These are phyloP conservation scores for Diaprepes abbreviatus DNA, from an alignment of 2,888 invertebrate genomes.

Conservation along the genomic window DNA sequence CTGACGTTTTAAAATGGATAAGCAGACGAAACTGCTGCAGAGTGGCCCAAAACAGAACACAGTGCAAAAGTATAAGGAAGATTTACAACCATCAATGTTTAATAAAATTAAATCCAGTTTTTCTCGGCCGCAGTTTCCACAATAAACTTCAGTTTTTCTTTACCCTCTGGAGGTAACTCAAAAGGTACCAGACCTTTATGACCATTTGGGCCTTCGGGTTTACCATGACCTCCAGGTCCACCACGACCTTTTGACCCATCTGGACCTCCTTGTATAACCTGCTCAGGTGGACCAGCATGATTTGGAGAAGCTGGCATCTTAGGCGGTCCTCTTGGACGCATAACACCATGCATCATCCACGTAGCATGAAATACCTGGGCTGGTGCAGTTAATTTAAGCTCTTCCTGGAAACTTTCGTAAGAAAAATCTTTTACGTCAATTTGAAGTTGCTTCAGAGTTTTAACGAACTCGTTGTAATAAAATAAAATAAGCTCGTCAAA, in stretches of 20 bases:
- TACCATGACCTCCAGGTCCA: background rate
- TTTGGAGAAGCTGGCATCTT: slow-evolving; percentile 1
- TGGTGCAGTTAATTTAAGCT: slow-evolving; percentile 62
- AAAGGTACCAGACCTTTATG: no score
- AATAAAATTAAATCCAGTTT: slow-evolving; percentile 38
- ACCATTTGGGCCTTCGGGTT: no score
- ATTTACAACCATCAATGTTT: no score
- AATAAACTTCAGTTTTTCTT: slow-evolving; percentile 34
- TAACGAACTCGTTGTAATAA: slow-evolving; percentile 68
- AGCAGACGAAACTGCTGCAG: no score
- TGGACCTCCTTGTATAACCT: background rate
- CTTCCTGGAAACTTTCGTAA: slow-evolving; percentile 63
- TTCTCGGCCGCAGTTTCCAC: slow-evolving; percentile 29
- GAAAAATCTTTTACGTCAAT: slow-evolving; percentile 61
- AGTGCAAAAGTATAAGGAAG: no score
- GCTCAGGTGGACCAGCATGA: background rate
- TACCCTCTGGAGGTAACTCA: no score
- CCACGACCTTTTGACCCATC: background rate
- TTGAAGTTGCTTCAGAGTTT: slow-evolving; percentile 60
- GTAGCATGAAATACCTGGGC: slow-evolving; percentile 65
- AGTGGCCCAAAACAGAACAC: no score
- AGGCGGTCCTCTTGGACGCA: slow-evolving; percentile 42
- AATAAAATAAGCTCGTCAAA: slow-evolving; percentile 67
- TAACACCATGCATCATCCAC: slow-evolving; percentile 59
- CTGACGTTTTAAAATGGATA: no score